Base-by-base conservation (phyloP, 2,888 invertebrate genomes). In the Mactromeris polynyma region DNA sequence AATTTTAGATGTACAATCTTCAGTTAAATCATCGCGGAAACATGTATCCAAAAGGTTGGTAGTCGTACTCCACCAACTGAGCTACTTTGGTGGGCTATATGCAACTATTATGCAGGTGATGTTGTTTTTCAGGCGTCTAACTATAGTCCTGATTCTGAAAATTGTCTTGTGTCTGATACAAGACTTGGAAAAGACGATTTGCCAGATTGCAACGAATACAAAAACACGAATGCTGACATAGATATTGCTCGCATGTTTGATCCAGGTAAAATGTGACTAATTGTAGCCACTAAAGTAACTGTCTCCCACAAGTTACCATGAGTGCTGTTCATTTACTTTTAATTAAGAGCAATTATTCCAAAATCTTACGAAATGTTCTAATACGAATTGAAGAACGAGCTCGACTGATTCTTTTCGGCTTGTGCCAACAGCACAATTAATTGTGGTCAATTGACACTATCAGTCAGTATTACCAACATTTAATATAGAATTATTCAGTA, bases 161-260 rank as follows among this genome's bases (percentile, higher is more conserved):
- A 79, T 7, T 87, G 87, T 51, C 6, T 83, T n/a, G 64, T 80
- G 6, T n/a, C 69, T n/a, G 89, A 91, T 64, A 79, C 87, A 11
- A 87, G 89, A 87, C 33, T 89, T 54, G 38, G 38, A 21, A 9
- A 46, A 19, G 38, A 36, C n/a, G 78, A 51, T n/a, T 14, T 31
- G 2, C 54, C 36, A n/a, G 78, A 78, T 19, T 91, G 91, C 77
- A 19, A 19, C 0, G 42, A 83, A 51, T 89, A 88, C 46, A 31
- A 46, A 4, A 88, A 91, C 36, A 4, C 26, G n/a, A 58, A 79
- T n/a, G 19, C 33, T 6, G 58, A 46, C 36, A 83, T 91, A 11
- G 84, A 77, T 17, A 40, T 14, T n/a, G 80, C 40, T 1, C 79
- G 85, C 21, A 40, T 92, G 21, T 92, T 82, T 89, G 86, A 90